Percentiles rank a stretch among this genome's conserved stretches.
phyloP scores from a whole-genome alignment of 2,888 invertebrate genomes.

The Drosophila acutilabella region DNA sequence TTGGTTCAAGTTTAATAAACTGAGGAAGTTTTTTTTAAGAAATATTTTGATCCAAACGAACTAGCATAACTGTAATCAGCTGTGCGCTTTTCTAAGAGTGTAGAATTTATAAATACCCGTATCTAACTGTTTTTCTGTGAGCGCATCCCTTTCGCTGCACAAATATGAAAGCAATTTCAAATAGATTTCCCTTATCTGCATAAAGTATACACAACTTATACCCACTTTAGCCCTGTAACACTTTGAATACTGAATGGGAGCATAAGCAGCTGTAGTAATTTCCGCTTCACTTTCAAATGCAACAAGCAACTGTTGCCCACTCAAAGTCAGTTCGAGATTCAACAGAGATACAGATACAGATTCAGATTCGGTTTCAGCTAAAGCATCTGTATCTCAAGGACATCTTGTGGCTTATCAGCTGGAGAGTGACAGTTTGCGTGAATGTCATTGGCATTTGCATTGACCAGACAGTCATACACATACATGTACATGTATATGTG shows the following conservation, averaged over 20 bases:
- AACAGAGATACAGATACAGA: background rate
- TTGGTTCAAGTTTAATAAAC: too few species aligned
- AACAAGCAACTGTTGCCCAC: constrained; percentile 36
- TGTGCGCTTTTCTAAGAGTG: background rate
- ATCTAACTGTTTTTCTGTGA: background rate
- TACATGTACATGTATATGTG: background rate
- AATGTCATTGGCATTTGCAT: constrained; percentile 66
- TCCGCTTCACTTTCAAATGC: constrained; percentile 53
- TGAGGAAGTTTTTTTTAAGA: too few species aligned
- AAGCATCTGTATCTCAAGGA: constrained; percentile 52
- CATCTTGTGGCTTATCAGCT: constrained; percentile 62
- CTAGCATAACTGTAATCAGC: background rate
- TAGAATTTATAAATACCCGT: too few species aligned
- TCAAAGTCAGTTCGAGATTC: background rate
- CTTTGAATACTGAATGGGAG: background rate
- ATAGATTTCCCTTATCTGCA: background rate
- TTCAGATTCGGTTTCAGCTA: background rate
- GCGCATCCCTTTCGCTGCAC: background rate
- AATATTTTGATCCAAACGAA: too few species aligned
- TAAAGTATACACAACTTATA: background rate
- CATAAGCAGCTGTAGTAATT: constrained; percentile 11
- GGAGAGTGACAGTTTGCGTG: constrained; percentile 44
- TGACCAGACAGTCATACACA: background rate
- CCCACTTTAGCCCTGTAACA: too few species aligned
- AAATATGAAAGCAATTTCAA: constrained; percentile 2